These are phyloP conservation scores for Periophthalmus magnuspinnatus DNA, from an alignment of 2,797 vertebrate species.

Conservation along the genomic window DNA sequence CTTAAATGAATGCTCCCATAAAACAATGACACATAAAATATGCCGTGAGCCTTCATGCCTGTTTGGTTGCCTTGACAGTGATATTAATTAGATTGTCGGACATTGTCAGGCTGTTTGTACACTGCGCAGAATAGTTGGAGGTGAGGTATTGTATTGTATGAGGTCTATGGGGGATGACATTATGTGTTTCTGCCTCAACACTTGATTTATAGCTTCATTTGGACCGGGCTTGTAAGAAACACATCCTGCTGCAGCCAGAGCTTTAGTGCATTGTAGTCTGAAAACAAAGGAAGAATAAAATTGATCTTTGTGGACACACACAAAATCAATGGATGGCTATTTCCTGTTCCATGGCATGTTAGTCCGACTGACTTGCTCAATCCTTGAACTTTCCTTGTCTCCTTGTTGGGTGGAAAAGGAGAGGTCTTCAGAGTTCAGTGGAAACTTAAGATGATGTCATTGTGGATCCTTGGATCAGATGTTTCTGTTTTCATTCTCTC, in stretches of 20 bases:
- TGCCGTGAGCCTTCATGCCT: conserved; percentile 6
- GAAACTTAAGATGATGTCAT: conserved; percentile 69
- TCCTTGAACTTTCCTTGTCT: conserved; percentile 75
- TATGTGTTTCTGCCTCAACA: conserved; percentile 79
- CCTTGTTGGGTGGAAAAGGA: conserved; percentile 53
- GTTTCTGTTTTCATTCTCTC: conserved; percentile 36
- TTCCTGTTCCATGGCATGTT: conserved; percentile 82
- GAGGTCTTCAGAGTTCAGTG: conserved; percentile 70
- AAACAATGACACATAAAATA: conserved; percentile 17
- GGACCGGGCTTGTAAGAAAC: conserved; percentile 74
- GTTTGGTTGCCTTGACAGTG: conserved; percentile 45
- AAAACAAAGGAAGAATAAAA: conserved; percentile 87
- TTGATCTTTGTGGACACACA: conserved; percentile 84
- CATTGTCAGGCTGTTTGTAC: conserved; percentile 47
- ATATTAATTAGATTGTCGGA: conserved; percentile 54
- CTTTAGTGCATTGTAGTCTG: conserved; percentile 82
- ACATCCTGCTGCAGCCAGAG: conserved; percentile 78
- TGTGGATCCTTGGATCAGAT: conserved; percentile 39
- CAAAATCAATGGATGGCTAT: conserved; percentile 85
- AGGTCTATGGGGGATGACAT: conserved; percentile 74
- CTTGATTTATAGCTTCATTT: conserved; percentile 84
- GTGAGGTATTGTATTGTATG: conserved; percentile 47
- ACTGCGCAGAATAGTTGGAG: conserved; percentile 49
- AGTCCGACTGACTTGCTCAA: conserved; percentile 76
- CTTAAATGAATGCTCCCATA: conserved; percentile 11